These are phyloP conservation scores for Mallotus villosus DNA, from an alignment of 2,797 vertebrate genomes.

Conservation along the genomic window DNA sequence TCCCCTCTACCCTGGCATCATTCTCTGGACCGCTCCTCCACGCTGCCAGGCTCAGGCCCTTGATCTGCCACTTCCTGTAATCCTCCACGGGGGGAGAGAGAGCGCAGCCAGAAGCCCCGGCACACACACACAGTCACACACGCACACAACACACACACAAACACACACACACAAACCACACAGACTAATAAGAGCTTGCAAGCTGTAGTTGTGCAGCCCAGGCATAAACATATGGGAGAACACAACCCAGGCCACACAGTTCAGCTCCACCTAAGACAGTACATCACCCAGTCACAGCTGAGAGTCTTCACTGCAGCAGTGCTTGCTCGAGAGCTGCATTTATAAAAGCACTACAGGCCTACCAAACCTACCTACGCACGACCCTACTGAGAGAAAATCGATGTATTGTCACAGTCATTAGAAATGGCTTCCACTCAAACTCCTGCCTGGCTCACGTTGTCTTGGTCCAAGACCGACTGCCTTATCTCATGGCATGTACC, in stretches of 20 bases:
- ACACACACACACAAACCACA: constrained; percentile 9
- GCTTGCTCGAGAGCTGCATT: not conserved
- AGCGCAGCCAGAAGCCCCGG: constrained; percentile 58
- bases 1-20: constrained; percentile 48
- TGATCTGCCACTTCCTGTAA: constrained; percentile 75
- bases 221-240: constrained; percentile 2
- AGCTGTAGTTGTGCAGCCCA: constrained; percentile 1
- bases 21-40: constrained; percentile 57
- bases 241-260: not conserved
- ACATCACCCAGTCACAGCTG: not conserved
- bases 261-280: not conserved
- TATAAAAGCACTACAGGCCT: not conserved
- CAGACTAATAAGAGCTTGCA: not conserved
- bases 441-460: too few relatives aligned
- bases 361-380: too few relatives aligned
- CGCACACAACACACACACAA: constrained; percentile 11
- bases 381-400: too few relatives aligned
- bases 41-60: constrained; percentile 64
- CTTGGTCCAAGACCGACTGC: too few relatives aligned
- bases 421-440: too few relatives aligned
- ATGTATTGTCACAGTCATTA: too few relatives aligned
- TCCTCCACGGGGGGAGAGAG: constrained; percentile 51
- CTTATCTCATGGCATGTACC: too few relatives aligned
- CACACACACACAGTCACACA: constrained; percentile 23
- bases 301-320: too few relatives aligned